Evolutionary conservation across 2,113 vertebrate species (phyloP), one percentile per base, ranked within the genome.

Genomic region (Phoxinus phoxinus): DNA sequence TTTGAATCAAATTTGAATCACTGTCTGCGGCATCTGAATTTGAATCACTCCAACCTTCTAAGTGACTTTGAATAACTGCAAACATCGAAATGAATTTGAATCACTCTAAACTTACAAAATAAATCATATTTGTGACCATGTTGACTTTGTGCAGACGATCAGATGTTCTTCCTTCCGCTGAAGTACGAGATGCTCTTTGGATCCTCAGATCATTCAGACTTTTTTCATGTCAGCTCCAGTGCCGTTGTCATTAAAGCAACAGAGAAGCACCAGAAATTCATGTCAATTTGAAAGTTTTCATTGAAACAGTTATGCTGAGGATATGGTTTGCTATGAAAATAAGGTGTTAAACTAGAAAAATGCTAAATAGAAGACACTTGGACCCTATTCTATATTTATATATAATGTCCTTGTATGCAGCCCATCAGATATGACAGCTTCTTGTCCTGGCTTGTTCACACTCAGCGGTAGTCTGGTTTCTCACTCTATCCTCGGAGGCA

Each of bases 361-460:
- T 73, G 69, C 69, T n/a, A 2, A 73, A 44, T 10, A 73, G 69
- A 37, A 73, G 15, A n/a, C 25, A 1, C 13, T 27, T 15, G 44
- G n/a, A 48, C 25, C 12, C 12, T 27, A 10, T 61, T 79, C 11
- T 61, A 63, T 80, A 63, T 80, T 25, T 63, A 63, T 65, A 81
- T 46, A 27, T 44, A 53, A 76, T 76, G 73, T 19, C 46, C 3
- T 76, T 0, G 8, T 48, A 12, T 53, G 17, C 46, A 76, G 46
- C 56, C 19, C 23, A 8, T 41, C 48, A 59, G 19, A 59, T 21
- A 72, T 61, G 32, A 65, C 59, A 81, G 59, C 35, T 46, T 56
- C 53, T 61, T 86, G 71, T 81, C 59, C 59, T 59, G 1, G 61
- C 61, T 67, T 69, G 79, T 65, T 87, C 46, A 82, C 59, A 84